Percentiles rank a stretch among this genome's conserved stretches.
These are phyloP conservation scores for Sphinx pinastri DNA, from an alignment of 2,888 invertebrate species.

Conservation along the genomic window DNA sequence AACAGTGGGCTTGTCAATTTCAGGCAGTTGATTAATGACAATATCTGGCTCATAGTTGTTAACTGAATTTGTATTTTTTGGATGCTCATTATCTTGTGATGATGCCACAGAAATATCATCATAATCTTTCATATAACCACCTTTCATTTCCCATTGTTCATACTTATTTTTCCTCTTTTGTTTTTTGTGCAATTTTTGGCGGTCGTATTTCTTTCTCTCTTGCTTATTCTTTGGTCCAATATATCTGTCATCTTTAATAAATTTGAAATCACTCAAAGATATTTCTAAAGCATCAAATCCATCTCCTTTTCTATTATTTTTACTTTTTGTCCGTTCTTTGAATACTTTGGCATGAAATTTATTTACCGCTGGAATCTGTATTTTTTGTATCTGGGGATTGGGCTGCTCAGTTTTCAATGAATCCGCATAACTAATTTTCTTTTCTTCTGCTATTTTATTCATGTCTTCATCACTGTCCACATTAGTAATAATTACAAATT, in stretches of 20 bases:
- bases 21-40: not conserved
- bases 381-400: slow-evolving; percentile 36
- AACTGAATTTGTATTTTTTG: slow-evolving; percentile 40
- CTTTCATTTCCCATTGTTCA: slow-evolving; percentile 78
- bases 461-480: slow-evolving; percentile 30
- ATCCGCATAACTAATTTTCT: slow-evolving; percentile 68
- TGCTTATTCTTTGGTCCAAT: slow-evolving; percentile 58
- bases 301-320: slow-evolving; percentile 51
- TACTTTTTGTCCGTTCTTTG: slow-evolving; percentile 63
- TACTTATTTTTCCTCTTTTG: slow-evolving; percentile 74
- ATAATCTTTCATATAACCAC: slow-evolving; percentile 70
- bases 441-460: slow-evolving; percentile 35
- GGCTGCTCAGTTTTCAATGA: slow-evolving; percentile 58
- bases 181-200: slow-evolving; percentile 68
- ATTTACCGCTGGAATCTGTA: slow-evolving; percentile 44
- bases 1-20: slow-evolving; percentile 20
- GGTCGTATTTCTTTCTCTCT: slow-evolving; percentile 67
- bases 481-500: slow-evolving; percentile 31
- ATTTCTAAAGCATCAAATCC: slow-evolving; percentile 42
- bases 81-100: slow-evolving; percentile 55
- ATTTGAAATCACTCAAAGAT: slow-evolving; percentile 63
- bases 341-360: slow-evolving; percentile 64
- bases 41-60: not conserved
- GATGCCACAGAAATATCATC: slow-evolving; percentile 63
- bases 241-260: slow-evolving; percentile 73